Base-by-base conservation (phyloP, 2,888 invertebrate species). In the Dynastes tityus region DNA sequence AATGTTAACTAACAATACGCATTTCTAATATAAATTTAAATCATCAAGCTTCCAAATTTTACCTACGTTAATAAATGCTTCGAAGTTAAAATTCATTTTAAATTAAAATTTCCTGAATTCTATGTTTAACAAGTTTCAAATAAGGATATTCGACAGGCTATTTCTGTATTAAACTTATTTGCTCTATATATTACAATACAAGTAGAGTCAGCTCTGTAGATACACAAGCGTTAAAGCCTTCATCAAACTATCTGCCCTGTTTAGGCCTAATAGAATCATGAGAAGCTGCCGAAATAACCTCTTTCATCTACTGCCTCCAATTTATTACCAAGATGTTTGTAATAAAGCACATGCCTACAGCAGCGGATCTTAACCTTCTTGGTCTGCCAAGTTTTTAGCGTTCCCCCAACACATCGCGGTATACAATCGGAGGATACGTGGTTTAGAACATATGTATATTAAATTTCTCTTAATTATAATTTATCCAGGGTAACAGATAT, bases 321-420 rank as follows among this genome's bases (percentile, higher is more conserved):
- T 5, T 37, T 16, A 64, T 16, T 64, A 64, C 13, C n/a, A 64
- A 64, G 3, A 32, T 64, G 64, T 64, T 64, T 64, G 40, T 64
- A 64, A 64, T 37, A 37, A 64, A 64, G 13, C 6, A 64, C 22
- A 22, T 58, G 22, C 55, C 16, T 58, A 58, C 5, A 6, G 22
- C 55, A 22, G 45, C 11, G 45, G 45, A 11, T 45, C 45, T 11
- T 45, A 45, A 45, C 45, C 9, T 45, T 45, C 8, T 11, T 11
- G 11, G 45, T 11, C 8, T 45, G 11, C 45, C 45, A 11, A 45
- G 9, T 45, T 45, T 45, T 11, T 45, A 45, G 45, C 45, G 11
- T 45, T 45, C 11, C 45, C 11, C 58, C 22, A 58, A 58, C 58
- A n/a, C 13, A 58, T 58, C 6, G 6, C 6, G 58, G 2, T 58